These are phyloP conservation scores for Zosterops borbonicus DNA, from an alignment of 2,113 vertebrate species.

Conservation along the genomic window DNA sequence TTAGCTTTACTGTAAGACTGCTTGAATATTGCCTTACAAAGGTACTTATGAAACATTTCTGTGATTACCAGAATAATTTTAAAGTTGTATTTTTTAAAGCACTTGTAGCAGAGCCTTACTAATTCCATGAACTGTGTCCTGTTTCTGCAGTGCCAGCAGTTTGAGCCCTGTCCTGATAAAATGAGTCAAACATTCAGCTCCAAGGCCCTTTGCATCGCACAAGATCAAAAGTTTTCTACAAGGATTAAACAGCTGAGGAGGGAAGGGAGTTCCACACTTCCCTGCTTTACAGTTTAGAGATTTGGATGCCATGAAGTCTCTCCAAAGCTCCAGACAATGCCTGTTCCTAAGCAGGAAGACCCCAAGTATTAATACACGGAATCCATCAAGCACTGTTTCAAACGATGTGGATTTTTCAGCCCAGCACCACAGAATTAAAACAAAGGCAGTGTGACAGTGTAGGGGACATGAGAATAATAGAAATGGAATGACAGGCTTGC, in stretches of 20 bases:
- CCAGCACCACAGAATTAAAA: background rate
- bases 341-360: background rate
- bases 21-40: background rate
- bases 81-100: background rate
- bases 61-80: background rate
- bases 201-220: background rate
- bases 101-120: background rate
- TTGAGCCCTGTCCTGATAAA: background rate
- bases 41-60: background rate
- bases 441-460: background rate
- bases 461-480: background rate
- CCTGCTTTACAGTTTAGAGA: background rate
- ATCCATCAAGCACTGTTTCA: background rate
- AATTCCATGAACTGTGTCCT: background rate
- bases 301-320: background rate
- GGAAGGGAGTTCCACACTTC: background rate
- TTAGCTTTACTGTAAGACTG: background rate
- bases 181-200: background rate
- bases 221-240: background rate
- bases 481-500: background rate
- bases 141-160: background rate
- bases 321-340: background rate
- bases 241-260: background rate
- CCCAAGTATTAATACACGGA: rapidly evolving
- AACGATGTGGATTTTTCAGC: background rate